These are phyloP conservation scores for Odontophorus gujanensis DNA, from an alignment of 2,113 vertebrate genomes.

Conservation along the genomic window DNA sequence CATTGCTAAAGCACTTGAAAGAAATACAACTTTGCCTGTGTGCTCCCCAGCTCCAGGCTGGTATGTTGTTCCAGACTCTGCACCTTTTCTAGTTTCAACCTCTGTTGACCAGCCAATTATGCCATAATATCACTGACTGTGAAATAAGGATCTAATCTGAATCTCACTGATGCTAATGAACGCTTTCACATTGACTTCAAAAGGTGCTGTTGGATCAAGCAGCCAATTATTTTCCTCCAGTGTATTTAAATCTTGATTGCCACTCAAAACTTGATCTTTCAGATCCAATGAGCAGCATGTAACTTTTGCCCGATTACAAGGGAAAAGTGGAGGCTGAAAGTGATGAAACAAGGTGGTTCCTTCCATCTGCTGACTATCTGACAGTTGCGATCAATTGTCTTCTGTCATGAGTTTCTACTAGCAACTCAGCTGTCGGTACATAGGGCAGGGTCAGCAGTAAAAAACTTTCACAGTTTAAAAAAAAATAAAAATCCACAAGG, in stretches of 20 bases:
- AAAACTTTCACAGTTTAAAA: slow-evolving; percentile 56
- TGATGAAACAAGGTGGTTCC: slow-evolving; percentile 26
- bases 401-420: slow-evolving; percentile 10
- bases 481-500: neutral
- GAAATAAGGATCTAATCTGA: slow-evolving; percentile 20
- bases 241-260: slow-evolving; percentile 7
- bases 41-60: neutral
- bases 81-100: neutral
- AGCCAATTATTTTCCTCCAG: slow-evolving; percentile 21
- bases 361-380: neutral
- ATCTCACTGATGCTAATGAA: slow-evolving; percentile 31
- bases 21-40: neutral
- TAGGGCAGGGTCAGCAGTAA: slow-evolving; percentile 57
- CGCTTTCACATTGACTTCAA: slow-evolving; percentile 6
- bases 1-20: neutral
- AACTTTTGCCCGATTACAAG: neutral
- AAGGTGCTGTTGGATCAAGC: slow-evolving; percentile 26
- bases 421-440: neutral
- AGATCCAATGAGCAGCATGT: neutral
- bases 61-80: neutral
- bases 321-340: neutral
- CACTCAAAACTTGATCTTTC: neutral
- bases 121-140: neutral
- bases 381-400: slow-evolving; percentile 34
- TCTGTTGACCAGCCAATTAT: slow-evolving; percentile 5